Base-by-base conservation (phyloP, 2,888 invertebrate genomes). In the Catocala sponsa region DNA sequence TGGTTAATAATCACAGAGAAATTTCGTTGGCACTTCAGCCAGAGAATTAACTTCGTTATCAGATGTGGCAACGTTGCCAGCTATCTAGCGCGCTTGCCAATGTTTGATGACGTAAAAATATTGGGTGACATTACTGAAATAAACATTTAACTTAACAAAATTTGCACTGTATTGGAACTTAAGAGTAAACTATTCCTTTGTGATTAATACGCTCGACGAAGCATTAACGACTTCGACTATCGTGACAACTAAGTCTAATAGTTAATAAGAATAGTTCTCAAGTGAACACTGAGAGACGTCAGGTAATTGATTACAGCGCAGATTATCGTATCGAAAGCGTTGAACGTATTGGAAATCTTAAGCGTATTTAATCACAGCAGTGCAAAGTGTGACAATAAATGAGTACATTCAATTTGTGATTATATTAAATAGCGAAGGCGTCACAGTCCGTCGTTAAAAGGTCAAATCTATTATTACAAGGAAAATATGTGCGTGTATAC, bases 21-120 rank as follows among this genome's bases (percentile, higher is more conserved):
- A 63, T 62, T 15, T 65, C 47, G 71, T 59, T 72, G 69, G 74
- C 74, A 62, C 47, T 65, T 60, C 55, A 71, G 66, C 66, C 60
- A 70, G 71, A 74, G 70, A 74, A 62, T 72, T 71, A 70, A 70
- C 71, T 74, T 65, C 12, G 13, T 59, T 71, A 70, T 65, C 74
- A 13, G 71, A 71, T 74, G 71, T 70, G 71, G 74, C 67, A 59
- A 52, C 42, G 59, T 13, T 74, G 74, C 71, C 62, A 70, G 71
- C 49, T 69, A 65, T 70, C 58, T 62, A 59, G 65, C 48, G 10
- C 13, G 41, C 61, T 59, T 62, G 71, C 71, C 65, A 74, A 65
- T 57, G 25, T 50, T 38, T 33, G 15, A 13, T 13, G n/a, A 46
- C 15, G 48, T 48, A 32, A 48, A 48, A 48, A 38, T 7, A 13